Evolutionary conservation across 2,113 vertebrate genomes (phyloP).

Genomic region (Solea solea): DNA sequence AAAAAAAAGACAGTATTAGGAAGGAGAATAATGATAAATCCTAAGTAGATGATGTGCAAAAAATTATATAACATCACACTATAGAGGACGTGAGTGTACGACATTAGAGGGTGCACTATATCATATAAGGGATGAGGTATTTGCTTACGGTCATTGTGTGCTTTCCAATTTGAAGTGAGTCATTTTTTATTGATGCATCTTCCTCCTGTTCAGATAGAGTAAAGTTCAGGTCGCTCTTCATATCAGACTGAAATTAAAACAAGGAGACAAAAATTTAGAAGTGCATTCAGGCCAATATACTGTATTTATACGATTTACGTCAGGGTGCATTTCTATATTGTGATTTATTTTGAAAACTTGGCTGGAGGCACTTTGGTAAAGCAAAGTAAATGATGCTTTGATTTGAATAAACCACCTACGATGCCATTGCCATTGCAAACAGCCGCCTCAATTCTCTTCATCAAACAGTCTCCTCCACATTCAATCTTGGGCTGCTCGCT

Average conservation of each 20-base stretch:
- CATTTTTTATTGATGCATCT: slow-evolving; percentile 61
- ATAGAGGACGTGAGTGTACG: too few species aligned
- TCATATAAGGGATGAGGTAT: background rate
- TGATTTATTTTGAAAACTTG: background rate
- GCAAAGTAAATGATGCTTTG: background rate
- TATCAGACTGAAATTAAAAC: slow-evolving; percentile 52
- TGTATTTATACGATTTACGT: background rate
- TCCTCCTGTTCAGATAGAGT: slow-evolving; percentile 39
- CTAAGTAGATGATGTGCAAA: too few species aligned
- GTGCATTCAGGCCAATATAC: background rate
- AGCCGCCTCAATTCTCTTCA: slow-evolving; percentile 57
- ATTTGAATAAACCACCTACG: slow-evolving; percentile 61
- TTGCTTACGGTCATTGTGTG: slow-evolving; percentile 81
- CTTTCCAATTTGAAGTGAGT: slow-evolving; percentile 67
- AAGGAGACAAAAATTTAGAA: background rate
- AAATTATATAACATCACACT: too few species aligned
- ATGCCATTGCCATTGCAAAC: slow-evolving; percentile 75
- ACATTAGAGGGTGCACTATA: too few species aligned
- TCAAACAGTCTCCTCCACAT: slow-evolving; percentile 5
- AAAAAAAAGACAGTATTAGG: background rate
- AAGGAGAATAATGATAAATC: background rate
- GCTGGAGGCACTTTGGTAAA: background rate
- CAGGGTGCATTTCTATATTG: background rate
- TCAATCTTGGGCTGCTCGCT: slow-evolving; percentile 27
- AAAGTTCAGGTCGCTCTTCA: slow-evolving; percentile 32